Base-by-base conservation (phyloP, 2,888 invertebrate species). In the Metopia argyrocephala region DNA sequence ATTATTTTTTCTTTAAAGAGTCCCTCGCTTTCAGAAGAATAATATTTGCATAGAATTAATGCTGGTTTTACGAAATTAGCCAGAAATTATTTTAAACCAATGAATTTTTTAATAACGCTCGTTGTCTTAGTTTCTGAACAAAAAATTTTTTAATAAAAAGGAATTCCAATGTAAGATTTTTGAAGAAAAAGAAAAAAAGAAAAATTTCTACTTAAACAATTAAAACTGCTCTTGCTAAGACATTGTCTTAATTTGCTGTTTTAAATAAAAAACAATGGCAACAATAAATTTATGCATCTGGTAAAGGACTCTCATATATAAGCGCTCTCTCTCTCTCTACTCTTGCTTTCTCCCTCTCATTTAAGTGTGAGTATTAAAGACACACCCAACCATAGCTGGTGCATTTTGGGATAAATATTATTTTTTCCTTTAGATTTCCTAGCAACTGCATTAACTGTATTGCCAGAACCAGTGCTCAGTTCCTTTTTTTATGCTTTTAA, bases 331-430 rank as follows among this genome's bases (percentile, higher is more conserved):
- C 31, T 31, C 31, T 31, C 12, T 12, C 12, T 31, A 12, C 12
- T 12, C 31, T 31, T 0, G 7, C 1, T 1, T 5, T 31, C 12
- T 31, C 7, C 12, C 31, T 28, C 7, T 4, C 15, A 15, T 5
- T 54, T 54, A 2, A 54, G n/a, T n/a, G n/a, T n/a, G n/a, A 31
- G 50, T 59, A 18, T 65, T 52, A 61, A 12, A 31, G 15, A 64
- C 48, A 28, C 38, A 25, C 52, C 45, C 52, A 25, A 59, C 25
- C 45, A 57, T 21, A 57, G 52, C 59, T 27, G 48, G 48, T 59
- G 38, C 59, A n/a, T n/a, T n/a, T n/a, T n/a, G n/a, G n/a, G n/a
- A 52, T 65, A 59, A 70, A 76, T 76, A 70, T 76, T 76, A 71
- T 45, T 70, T 54, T 27, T 57, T 45, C 15, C 21, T 54, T 69